A percentile compares a stretch with the other conserved stretches of the same genome.
phyloP scores from a whole-genome alignment of 1,140 invertebrate species.

The Zaprionus capensis region DNA sequence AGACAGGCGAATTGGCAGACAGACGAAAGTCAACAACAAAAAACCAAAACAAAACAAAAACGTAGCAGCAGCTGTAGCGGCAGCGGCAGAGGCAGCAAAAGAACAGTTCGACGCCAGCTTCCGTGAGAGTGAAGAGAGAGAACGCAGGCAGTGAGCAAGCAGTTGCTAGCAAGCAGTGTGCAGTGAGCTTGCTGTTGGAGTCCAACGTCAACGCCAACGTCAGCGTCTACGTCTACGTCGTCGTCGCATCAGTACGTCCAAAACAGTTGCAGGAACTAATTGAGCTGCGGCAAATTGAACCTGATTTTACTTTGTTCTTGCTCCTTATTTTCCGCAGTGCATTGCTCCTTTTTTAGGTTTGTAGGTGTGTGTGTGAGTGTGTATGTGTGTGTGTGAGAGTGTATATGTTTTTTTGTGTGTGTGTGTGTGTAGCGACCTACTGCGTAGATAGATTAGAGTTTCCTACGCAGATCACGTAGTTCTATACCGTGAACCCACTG shows the following conservation, averaged over 20 bases:
- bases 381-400: background rate
- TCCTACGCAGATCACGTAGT: constrained; percentile 3
- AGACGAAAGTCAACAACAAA: constrained; percentile 23
- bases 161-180: background rate
- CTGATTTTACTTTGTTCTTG: constrained; percentile 8
- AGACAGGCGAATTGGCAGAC: background rate
- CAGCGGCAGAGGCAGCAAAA: background rate
- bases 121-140: constrained; percentile 3
- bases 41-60: constrained; percentile 10
- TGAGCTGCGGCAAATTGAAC: constrained; percentile 13
- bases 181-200: background rate
- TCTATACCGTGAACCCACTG: background rate
- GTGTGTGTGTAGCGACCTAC: background rate
- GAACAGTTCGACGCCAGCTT: constrained; percentile 1
- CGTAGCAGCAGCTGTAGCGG: background rate
- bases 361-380: constrained; percentile 13
- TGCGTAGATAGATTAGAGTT: background rate
- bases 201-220: background rate
- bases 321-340: constrained; percentile 5
- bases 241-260: constrained; percentile 50
- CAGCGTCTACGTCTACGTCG: constrained; percentile 19
- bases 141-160: background rate
- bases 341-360: constrained; percentile 39
- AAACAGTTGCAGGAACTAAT: constrained; percentile 26
- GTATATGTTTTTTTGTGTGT: background rate